Evolutionary conservation across 92 coral and sea anemone genomes (phyloP).

Genomic region (Zoanthus solanderi): DNA sequence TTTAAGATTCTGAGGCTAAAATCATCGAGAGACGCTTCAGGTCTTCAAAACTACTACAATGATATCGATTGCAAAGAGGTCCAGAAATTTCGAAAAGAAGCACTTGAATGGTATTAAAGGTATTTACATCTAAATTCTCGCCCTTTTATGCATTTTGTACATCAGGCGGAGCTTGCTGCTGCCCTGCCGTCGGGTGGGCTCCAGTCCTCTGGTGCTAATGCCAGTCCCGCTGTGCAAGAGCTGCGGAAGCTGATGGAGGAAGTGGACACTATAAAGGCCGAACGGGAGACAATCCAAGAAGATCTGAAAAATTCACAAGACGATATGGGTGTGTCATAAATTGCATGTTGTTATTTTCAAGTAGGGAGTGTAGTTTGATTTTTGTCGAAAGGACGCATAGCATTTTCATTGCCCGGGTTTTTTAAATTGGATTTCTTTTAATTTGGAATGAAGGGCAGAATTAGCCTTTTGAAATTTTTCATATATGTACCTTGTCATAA

Average conservation of each 20-base stretch:
- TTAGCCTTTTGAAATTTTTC: background rate
- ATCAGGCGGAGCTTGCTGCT: conserved; percentile 89
- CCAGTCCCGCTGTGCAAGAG: conserved; percentile 86
- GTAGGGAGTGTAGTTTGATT: background rate
- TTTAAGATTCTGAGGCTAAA: too few species aligned
- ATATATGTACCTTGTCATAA: too few species aligned
- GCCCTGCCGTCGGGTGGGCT: conserved; percentile 84
- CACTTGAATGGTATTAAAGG: too few species aligned
- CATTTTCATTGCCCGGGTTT: too few species aligned
- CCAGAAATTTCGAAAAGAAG: too few species aligned
- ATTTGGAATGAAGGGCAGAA: background rate
- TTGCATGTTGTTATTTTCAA: background rate
- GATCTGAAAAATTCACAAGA: conserved; percentile 89
- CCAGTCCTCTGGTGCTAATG: conserved; percentile 78
- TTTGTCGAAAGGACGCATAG: too few species aligned
- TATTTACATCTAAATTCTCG: background rate
- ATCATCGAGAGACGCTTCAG: too few species aligned
- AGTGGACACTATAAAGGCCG: conserved; percentile 89
- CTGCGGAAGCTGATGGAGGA: conserved; percentile 87
- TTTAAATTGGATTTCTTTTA: too few species aligned
- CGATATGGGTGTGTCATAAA: conserved; percentile 86
- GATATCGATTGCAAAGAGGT: background rate
- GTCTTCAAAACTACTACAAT: background rate
- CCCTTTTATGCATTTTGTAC: background rate
- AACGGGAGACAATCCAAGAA: conserved; percentile 81